These are phyloP conservation scores for Aleiodes testaceus DNA, from an alignment of 2,888 invertebrate genomes.

Conservation along the genomic window DNA sequence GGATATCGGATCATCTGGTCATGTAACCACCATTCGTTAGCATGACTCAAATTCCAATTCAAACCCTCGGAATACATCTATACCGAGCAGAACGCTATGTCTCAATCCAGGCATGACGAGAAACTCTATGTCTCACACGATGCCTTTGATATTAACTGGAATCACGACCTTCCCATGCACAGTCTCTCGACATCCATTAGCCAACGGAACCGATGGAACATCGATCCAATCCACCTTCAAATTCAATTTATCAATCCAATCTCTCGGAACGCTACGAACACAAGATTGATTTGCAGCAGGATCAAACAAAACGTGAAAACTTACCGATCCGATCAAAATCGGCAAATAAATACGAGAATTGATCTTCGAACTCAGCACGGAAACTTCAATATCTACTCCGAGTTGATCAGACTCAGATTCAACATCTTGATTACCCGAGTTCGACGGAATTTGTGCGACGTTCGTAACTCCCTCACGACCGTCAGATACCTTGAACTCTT, in stretches of 20 bases:
- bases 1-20: neutral
- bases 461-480: no score
- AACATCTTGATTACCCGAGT: neutral
- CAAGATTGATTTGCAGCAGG: neutral
- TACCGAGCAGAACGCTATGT: no score
- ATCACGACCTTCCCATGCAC: no score
- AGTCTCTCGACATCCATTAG: no score
- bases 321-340: neutral
- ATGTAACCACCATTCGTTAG: neutral
- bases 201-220: no score
- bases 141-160: neutral
- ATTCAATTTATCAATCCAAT: conserved; percentile 3
- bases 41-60: neutral
- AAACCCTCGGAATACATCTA: neutral
- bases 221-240: no score
- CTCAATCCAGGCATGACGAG: no score
- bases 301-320: neutral
- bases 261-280: neutral
- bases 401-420: neutral
- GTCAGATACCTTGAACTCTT: no score
- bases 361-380: neutral
- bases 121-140: neutral
- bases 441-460: no score
- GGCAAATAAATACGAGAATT: conserved; percentile 9
- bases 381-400: neutral